Percentiles rank a stretch among this genome's conserved stretches.
Evolutionary conservation across 2,113 vertebrate genomes (phyloP).

Genomic region (Isichthys henryi): DNA sequence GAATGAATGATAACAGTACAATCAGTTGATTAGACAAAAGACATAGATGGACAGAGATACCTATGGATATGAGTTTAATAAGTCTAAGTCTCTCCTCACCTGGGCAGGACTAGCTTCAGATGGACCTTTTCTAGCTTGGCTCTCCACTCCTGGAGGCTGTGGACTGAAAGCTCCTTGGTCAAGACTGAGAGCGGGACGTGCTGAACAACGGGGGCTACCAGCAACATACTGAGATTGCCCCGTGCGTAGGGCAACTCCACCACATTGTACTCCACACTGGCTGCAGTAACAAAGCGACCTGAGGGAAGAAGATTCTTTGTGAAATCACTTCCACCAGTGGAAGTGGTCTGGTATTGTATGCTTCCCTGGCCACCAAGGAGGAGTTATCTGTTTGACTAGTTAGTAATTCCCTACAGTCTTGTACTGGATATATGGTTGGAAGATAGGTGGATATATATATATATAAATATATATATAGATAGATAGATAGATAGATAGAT

Average conservation of each 20-base stretch:
- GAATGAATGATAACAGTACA: background rate
- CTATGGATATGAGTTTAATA: background rate
- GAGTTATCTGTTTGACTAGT: background rate
- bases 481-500: background rate
- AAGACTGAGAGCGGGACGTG: background rate
- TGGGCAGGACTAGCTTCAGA: background rate
- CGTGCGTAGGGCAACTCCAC: background rate
- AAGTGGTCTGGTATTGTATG: background rate
- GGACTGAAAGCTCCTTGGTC: background rate
- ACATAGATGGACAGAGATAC: background rate
- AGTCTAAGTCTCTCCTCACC: background rate
- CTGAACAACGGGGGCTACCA: background rate
- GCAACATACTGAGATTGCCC: background rate
- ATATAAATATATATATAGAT: too few relatives aligned
- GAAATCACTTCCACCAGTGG: background rate
- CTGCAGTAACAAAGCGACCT: background rate
- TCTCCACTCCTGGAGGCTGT: background rate
- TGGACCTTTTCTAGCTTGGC: background rate
- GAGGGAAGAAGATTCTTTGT: background rate
- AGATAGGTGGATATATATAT: background rate
- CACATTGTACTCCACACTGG: background rate
- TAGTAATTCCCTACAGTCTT: background rate
- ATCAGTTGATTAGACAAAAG: background rate
- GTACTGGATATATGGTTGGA: background rate
- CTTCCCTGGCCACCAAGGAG: background rate